Base-by-base conservation (phyloP, 2,113 vertebrate species). In the Galbula dea region DNA sequence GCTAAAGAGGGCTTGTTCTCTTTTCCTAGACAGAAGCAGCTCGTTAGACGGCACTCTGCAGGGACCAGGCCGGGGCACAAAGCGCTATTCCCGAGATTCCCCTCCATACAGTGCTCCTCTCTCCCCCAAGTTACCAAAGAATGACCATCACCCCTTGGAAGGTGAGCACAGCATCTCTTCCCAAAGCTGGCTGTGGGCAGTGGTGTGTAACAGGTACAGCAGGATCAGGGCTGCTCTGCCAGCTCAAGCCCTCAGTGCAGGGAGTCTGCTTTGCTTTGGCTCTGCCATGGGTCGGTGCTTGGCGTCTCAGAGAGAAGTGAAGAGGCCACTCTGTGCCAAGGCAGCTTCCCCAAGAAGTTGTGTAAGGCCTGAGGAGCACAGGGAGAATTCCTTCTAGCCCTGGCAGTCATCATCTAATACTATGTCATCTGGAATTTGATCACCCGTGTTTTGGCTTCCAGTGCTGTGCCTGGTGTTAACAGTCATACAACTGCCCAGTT, bases 51-150 rank as follows among this genome's bases (percentile, higher is more conserved):
- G 96, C 85, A 86, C 98, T 90, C 96, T 97, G 46, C 97, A 97
- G 57, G 98, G 98, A 80, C 97, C 98, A n/a, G 98, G 97, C 74
- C 97, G 97, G 96, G 98, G 97, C 61, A 94, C 97, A 92, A 99
- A 99, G 97, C 97, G 98, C 34, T 98, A 97, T 94, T 97, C 97
- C 67, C 98, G 98, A 82, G 98, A 98, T 49, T 67, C 95, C 93
- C 97, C 96, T 95, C 96, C 97, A 77, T 98, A 97, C 97, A 98
- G 79, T 96, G 97, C 97, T 92, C 97, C 98, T 85, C 94, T 98
- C 37, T 98, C 98, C 89, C 98, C 98, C 94, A 99, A 99, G 97
- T 95, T 98, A 91, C 81, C 97, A 96, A 98, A 98, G 98, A 98
- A 96, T 95, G 95, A 98, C 85, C 97, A 97, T 67, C 98, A 98